Evolutionary conservation across 2,797 vertebrate genomes (phyloP).

Genomic region (Myotis pilosus): DNA sequence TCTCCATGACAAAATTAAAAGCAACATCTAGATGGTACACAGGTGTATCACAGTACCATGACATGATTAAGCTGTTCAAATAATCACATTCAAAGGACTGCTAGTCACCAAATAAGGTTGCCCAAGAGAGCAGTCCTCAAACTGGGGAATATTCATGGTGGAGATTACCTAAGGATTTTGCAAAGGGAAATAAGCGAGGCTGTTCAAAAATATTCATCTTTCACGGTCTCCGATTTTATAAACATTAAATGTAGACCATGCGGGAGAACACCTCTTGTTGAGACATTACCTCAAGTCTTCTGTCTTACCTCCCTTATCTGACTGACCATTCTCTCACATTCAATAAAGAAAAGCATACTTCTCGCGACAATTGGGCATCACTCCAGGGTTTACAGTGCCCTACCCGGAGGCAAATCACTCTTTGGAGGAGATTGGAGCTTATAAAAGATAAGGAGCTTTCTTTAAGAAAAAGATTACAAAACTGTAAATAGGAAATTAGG

Average conservation of each 20-base stretch:
- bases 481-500: neutral
- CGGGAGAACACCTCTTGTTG: neutral
- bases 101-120: neutral
- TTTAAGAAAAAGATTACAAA: neutral
- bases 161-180: neutral
- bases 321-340: neutral
- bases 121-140: neutral
- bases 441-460: neutral
- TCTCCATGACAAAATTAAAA: neutral
- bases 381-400: neutral
- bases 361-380: neutral
- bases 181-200: neutral
- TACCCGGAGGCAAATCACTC: neutral
- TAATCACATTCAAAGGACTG: neutral
- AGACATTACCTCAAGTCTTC: neutral
- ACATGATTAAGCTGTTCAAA: neutral
- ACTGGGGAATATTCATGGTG: accelerated
- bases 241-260: neutral
- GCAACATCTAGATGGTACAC: neutral
- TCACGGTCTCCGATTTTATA: neutral
- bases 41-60: neutral
- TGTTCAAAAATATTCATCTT: neutral
- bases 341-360: neutral
- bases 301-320: neutral
- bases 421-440: neutral